Evolutionary conservation across 1,140 invertebrate species (phyloP).

Genomic region (Drosophila nigromelanica): DNA sequence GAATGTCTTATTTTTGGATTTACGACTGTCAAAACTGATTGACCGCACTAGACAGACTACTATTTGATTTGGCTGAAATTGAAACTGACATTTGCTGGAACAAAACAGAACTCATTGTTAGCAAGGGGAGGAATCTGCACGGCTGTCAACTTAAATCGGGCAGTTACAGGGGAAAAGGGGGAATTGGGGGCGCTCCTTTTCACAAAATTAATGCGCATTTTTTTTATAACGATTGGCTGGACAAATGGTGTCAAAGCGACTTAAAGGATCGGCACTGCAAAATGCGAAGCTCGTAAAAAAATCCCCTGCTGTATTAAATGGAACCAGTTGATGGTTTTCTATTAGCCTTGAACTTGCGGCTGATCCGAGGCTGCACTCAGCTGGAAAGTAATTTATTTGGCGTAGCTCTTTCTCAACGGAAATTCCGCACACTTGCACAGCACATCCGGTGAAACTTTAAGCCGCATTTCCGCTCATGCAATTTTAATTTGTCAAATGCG

Average conservation of each 20-base stretch:
- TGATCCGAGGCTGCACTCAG: slow-evolving; percentile 5
- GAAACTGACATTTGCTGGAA: slow-evolving; percentile 24
- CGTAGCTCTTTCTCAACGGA: slow-evolving; percentile 45
- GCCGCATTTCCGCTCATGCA: slow-evolving; percentile 79
- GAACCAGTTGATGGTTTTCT: slow-evolving; percentile 22
- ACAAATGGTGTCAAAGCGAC: slow-evolving; percentile 49
- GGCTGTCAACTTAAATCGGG: slow-evolving; percentile 21
- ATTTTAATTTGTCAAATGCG: slow-evolving; percentile 82
- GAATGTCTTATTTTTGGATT: slow-evolving; percentile 12
- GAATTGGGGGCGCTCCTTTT: not conserved
- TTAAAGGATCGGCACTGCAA: slow-evolving; percentile 7
- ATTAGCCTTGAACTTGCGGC: slow-evolving; percentile 58
- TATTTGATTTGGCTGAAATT: slow-evolving; percentile 33
- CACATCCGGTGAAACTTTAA: slow-evolving; percentile 72
- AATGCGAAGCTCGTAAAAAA: slow-evolving; percentile 26
- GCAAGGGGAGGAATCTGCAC: not conserved
- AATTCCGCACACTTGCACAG: slow-evolving; percentile 40
- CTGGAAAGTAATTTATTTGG: slow-evolving; percentile 57
- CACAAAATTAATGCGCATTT: slow-evolving; percentile 35
- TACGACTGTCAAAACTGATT: slow-evolving; percentile 33
- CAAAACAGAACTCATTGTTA: not conserved
- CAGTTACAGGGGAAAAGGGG: not conserved
- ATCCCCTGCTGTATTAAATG: slow-evolving; percentile 26
- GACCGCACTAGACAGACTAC: slow-evolving; percentile 13
- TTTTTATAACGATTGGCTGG: slow-evolving; percentile 28